Evolutionary conservation across 2,888 invertebrate species (phyloP).

Genomic region (Bugulina stolonifera): DNA sequence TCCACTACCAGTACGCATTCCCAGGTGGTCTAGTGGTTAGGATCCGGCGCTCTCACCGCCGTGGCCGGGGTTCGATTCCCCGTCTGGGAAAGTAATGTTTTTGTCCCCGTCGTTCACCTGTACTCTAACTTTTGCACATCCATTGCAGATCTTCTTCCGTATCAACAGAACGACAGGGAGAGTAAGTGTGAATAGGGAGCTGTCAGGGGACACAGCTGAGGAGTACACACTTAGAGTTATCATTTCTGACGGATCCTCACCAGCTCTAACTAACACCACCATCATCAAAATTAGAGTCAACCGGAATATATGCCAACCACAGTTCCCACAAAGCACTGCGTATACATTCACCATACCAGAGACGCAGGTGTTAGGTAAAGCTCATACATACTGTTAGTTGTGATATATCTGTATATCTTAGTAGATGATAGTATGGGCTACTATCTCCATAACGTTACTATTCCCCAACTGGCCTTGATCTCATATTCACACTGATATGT

Average conservation of each 20-base stretch:
- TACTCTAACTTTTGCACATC: background rate
- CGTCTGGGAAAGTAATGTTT: too few species aligned
- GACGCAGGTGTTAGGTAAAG: background rate
- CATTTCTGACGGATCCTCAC: background rate
- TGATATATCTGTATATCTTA: background rate
- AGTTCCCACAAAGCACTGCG: background rate
- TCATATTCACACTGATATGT: too few species aligned
- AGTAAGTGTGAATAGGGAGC: background rate
- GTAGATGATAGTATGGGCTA: too few species aligned
- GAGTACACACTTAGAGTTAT: slow-evolving; percentile 9
- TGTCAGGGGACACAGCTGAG: background rate
- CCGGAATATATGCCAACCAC: slow-evolving; percentile 27
- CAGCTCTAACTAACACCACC: slow-evolving; percentile 29
- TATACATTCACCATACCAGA: slow-evolving; percentile 21
- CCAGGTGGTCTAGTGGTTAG: too few species aligned
- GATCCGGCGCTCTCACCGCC: too few species aligned
- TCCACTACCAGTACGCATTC: too few species aligned
- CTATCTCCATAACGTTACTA: too few species aligned
- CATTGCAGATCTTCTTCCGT: slow-evolving; percentile 8
- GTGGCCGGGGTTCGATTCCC: too few species aligned
- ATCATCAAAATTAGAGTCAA: slow-evolving; percentile 33
- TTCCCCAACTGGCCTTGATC: too few species aligned
- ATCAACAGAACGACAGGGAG: background rate
- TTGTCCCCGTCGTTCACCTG: too few species aligned
- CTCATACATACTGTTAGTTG: background rate